Conservation (phyloP, 2,113 vertebrate genomes). For the Parus major region DNA sequence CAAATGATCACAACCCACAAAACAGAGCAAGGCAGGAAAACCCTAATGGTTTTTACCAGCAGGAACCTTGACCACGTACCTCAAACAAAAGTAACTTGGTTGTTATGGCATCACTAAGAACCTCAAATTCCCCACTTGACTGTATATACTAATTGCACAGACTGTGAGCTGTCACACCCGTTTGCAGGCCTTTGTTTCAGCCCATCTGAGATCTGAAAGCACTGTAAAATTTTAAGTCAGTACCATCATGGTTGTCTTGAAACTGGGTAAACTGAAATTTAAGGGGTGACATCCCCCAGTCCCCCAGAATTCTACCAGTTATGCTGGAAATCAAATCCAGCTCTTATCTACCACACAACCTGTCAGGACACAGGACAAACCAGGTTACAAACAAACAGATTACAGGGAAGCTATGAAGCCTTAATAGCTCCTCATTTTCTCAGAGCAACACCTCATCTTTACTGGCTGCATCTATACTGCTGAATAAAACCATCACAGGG, state of each 20-base stretch:
- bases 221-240: background rate
- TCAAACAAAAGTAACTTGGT: background rate
- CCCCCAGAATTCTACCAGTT: background rate
- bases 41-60: background rate
- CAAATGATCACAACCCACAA: background rate
- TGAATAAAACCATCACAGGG: background rate
- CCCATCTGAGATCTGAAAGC: background rate
- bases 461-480: background rate
- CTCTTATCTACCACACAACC: background rate
- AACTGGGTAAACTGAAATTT: background rate
- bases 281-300: background rate
- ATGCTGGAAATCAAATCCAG: background rate
- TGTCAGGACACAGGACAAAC: background rate
- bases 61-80: background rate
- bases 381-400: background rate
- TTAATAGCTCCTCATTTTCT: background rate
- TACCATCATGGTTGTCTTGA: background rate
- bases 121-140: background rate
- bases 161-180: background rate
- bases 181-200: background rate
- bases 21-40: background rate
- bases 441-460: background rate
- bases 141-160: background rate
- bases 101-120: background rate
- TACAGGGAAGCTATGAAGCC: background rate